Conservation (phyloP, 1,140 invertebrate genomes). For the Aphaenogaster floridana region DNA sequence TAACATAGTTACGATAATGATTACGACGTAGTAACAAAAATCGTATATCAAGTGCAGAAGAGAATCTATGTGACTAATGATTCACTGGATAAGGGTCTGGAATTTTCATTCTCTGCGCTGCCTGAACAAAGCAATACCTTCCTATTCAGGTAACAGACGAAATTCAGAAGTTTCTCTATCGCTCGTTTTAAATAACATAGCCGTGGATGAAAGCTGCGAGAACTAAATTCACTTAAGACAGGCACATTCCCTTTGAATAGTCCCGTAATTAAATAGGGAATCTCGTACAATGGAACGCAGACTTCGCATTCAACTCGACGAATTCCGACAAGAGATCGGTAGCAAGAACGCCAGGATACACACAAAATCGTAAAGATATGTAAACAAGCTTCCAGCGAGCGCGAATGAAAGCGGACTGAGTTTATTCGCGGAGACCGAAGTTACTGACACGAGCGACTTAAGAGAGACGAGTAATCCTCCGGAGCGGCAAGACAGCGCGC, state of each 20-base stretch:
- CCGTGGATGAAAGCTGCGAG: not conserved
- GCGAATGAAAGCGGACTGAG: not conserved
- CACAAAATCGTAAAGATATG: not conserved
- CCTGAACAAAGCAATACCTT: not conserved
- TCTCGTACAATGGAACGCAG: not conserved
- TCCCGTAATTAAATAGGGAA: not conserved
- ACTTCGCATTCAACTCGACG: not conserved
- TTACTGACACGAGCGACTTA: not conserved
- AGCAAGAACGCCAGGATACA: not conserved
- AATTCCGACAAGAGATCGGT: not conserved
- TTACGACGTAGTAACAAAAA: not conserved
- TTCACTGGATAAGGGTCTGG: not conserved
- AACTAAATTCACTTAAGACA: not conserved
- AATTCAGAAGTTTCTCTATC: not conserved
- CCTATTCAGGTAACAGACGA: not conserved
- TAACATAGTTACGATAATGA: not conserved
- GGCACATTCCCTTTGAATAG: not conserved
- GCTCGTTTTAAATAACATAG: not conserved
- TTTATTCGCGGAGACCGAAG: not conserved
- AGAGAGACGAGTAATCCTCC: slow-evolving; percentile 9
- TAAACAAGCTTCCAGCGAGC: slow-evolving; percentile 1
- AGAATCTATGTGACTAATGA: not conserved
- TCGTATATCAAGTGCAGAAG: not conserved
- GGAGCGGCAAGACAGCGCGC: not conserved
- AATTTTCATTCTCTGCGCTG: not conserved